Percentiles rank a stretch among this genome's conserved stretches.
Conservation (phyloP, 2,888 invertebrate genomes). For the Prosopocoilus inquinatus region DNA sequence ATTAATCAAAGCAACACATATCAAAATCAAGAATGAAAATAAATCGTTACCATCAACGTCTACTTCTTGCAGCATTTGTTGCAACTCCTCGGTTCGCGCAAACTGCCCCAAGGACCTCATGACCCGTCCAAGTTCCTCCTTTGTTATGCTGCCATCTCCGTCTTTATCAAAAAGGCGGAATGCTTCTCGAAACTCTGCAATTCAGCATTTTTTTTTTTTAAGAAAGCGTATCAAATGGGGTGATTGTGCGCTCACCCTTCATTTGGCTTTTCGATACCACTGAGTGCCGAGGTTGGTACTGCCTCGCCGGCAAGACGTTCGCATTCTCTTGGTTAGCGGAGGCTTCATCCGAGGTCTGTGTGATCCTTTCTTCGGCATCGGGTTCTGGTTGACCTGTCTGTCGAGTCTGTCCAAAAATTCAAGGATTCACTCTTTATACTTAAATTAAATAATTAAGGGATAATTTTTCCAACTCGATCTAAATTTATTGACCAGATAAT, state of each 20-base stretch:
- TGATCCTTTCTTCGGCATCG: constrained; percentile 26
- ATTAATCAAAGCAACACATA: too few relatives aligned
- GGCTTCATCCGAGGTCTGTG: constrained; percentile 5
- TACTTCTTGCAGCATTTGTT: constrained; percentile 80
- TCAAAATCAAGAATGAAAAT: not conserved
- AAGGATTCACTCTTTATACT: too few relatives aligned
- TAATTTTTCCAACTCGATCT: too few relatives aligned
- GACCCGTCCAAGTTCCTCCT: constrained; percentile 80
- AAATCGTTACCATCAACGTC: constrained; percentile 43
- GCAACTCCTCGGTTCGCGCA: constrained; percentile 80
- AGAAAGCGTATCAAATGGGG: not conserved
- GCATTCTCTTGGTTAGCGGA: constrained; percentile 4
- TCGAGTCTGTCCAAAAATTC: constrained; percentile 36
- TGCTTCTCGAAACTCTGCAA: constrained; percentile 77
- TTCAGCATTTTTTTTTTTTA: not conserved
- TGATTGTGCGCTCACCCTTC: constrained; percentile 61
- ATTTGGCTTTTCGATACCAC: constrained; percentile 70
- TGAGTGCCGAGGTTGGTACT: constrained; percentile 42
- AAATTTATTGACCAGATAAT: too few relatives aligned
- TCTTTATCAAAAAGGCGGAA: constrained; percentile 86
- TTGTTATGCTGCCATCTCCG: constrained; percentile 83
- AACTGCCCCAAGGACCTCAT: constrained; percentile 86
- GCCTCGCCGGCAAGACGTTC: constrained; percentile 8
- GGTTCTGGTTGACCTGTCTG: constrained; percentile 37
- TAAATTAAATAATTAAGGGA: too few relatives aligned